Base-by-base conservation (phyloP, 2,113 vertebrate species). In the Cavia porcellus region DNA sequence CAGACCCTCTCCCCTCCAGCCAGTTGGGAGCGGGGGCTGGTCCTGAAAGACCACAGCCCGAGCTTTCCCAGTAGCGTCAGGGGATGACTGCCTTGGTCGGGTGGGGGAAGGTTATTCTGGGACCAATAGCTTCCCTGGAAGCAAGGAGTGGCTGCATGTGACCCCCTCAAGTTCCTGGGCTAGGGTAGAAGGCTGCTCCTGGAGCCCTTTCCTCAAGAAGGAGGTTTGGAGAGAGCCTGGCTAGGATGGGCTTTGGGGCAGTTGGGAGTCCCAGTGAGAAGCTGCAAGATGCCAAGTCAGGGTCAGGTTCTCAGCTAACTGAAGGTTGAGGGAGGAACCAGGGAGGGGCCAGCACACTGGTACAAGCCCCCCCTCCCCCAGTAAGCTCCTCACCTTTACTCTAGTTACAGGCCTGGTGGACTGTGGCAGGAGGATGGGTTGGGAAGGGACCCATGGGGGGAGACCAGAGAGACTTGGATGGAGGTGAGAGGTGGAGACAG, bases 141-240 rank as follows among this genome's bases (percentile, higher is more conserved):
- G 74, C 38, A 83, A 59, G 93, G 82, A 85, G 79, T 50, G 88
- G 52, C 72, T 89, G 77, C 45, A 17, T 59, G 35, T 55, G 79
- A 92, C 61, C 68, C 68, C 88, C 55, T 52, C 17, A 59, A 68
- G 13, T 94, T 85, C 70, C 61, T 15, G 74, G 42, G 50, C 75
- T 47, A 12, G 42, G 59, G 61, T 35, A 1, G 55, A 55, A 81
- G 50, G 28, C 57, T 45, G 45, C 35, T 38, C n/a, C 30, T 47
- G 95, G 66, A 93, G 30, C 25, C 72, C 17, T 88, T 92, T 90
- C 61, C 64, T 97, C n/a, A 24, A 81, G 85, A 14, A 61, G n/a
- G 38, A 62, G 52, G 66, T 77, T n/a, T 47, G 75, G 91, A 77
- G 59, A 82, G 61, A 79, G 59, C 6, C 89, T 92, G 82, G 25